Percentiles rank a stretch among this genome's conserved stretches.
These are phyloP conservation scores for Axea sp. DNA, from an alignment of 2,888 invertebrate species.

Conservation along the genomic window DNA sequence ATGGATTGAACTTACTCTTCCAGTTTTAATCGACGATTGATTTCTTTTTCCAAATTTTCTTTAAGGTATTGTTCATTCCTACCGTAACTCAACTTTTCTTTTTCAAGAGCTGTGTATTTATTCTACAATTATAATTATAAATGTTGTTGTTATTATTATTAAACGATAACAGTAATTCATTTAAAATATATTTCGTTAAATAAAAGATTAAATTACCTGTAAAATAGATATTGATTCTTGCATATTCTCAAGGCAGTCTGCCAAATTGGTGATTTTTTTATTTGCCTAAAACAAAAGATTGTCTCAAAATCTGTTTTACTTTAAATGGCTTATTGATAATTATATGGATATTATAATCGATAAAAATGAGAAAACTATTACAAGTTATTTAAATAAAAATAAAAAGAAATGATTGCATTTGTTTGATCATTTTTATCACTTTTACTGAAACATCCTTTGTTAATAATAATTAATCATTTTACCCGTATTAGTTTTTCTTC, in stretches of 20 bases:
- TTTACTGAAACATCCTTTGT: no score
- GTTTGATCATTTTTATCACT: no score
- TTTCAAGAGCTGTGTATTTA: conserved; percentile 57
- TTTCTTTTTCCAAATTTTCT: conserved; percentile 65
- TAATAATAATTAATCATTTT: not conserved
- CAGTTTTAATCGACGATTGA: conserved; percentile 57
- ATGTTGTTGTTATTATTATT: no score
- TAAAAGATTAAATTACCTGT: conserved; percentile 16
- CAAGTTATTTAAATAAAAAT: no score
- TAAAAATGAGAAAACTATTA: no score
- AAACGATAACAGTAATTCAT: no score
- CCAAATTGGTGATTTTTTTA: conserved; percentile 23
- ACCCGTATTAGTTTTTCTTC: conserved; percentile 32
- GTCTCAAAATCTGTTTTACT: no score
- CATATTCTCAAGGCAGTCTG: conserved; percentile 31
- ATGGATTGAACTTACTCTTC: conserved; percentile 69
- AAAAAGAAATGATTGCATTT: no score
- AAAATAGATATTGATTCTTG: conserved; percentile 34
- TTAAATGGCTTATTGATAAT: no score
- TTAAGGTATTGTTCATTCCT: conserved; percentile 54
- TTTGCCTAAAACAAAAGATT: conserved; percentile 30
- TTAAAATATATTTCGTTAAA: not conserved
- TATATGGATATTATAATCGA: no score
- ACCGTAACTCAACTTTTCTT: conserved; percentile 58
- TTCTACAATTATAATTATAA: conserved; percentile 36